phyloP scores from a whole-genome alignment of 2,888 invertebrate genomes.

The Steromphala cineraria region DNA sequence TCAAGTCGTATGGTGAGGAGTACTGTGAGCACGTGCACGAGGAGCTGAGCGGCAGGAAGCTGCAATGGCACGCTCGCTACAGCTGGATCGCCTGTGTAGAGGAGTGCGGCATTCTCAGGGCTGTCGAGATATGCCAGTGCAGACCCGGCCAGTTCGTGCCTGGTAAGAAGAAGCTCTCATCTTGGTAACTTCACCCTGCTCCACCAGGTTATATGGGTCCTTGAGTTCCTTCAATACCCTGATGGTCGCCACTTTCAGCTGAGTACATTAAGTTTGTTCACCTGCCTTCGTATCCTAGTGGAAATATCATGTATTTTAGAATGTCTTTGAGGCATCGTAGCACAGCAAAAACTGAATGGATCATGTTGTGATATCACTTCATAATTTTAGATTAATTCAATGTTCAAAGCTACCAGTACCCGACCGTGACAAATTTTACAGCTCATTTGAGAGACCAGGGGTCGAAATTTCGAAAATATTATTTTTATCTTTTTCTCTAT shows the following conservation, averaged over 20 bases:
- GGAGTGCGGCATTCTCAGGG: neutral
- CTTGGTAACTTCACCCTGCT: neutral
- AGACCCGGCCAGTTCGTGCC: neutral
- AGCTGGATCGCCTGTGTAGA: neutral
- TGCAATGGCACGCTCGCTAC: neutral
- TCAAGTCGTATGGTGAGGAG: conserved; percentile 1
- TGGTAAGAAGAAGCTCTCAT: neutral
- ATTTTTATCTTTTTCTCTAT: no score
- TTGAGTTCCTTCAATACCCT: neutral
- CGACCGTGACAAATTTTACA: no score
- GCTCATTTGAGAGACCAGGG: no score
- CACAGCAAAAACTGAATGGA: no score
- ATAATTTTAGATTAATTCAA: neutral
- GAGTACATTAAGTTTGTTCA: no score
- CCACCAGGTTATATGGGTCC: neutral
- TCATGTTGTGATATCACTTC: neutral
- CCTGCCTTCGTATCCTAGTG: no score
- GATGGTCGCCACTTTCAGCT: no score
- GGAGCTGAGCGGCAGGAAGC: neutral
- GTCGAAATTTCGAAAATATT: no score
- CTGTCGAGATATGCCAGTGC: neutral
- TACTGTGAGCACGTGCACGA: neutral
- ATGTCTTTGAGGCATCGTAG: no score
- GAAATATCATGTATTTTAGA: no score
- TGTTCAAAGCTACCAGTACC: no score